Evolutionary conservation across 2,113 vertebrate genomes (phyloP).

Genomic region (Bubo blakistoni): DNA sequence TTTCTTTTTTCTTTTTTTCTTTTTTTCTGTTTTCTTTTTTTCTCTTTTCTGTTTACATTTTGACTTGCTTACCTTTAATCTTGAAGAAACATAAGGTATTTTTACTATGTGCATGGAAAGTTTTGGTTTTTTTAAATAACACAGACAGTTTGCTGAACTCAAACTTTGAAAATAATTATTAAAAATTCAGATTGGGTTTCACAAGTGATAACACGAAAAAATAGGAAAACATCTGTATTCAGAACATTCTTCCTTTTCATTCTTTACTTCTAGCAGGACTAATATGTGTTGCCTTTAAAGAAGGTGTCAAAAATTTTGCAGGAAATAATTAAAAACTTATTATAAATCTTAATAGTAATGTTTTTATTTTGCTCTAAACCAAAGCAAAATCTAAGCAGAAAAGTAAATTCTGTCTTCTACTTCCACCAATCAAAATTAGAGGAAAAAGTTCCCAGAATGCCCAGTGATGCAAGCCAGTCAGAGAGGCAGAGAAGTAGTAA

Average conservation of each 20-base stretch:
- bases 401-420: not conserved
- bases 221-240: not conserved
- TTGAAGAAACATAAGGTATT: not conserved
- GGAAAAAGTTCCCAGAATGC: not conserved
- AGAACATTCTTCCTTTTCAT: not conserved
- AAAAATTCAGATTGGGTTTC: not conserved
- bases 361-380: not conserved
- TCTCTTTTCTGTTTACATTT: no score
- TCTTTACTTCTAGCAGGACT: not conserved
- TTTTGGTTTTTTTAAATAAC: not conserved
- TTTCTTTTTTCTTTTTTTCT: not conserved
- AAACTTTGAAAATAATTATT: not conserved
- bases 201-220: not conserved
- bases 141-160: not conserved
- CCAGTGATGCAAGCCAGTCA: not conserved
- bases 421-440: not conserved
- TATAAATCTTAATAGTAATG: not conserved
- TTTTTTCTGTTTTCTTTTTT: not conserved
- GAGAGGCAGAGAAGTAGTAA: not conserved
- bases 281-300: not conserved
- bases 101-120: not conserved
- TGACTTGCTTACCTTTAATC: rapidly evolving
- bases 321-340: not conserved
- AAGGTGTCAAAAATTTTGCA: not conserved
- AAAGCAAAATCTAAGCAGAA: not conserved